Evolutionary conservation across 2,797 vertebrate species (phyloP).

Genomic region (Borostomias antarcticus): DNA sequence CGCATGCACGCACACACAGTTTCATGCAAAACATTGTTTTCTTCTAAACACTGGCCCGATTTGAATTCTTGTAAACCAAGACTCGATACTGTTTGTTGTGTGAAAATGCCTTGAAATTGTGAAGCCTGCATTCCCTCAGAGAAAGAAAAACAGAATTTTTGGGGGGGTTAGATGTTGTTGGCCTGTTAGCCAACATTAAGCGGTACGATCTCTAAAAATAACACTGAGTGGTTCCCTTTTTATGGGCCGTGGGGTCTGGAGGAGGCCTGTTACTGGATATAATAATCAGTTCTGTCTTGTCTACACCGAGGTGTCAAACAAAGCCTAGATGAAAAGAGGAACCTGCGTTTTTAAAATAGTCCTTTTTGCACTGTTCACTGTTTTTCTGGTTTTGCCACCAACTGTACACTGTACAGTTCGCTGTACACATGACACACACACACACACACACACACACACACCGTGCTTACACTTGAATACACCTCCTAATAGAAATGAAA

Average conservation of each 20-base stretch:
- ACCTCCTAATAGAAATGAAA: too few species aligned
- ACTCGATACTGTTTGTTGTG: too few species aligned
- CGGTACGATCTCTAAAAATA: neutral
- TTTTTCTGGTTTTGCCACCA: neutral
- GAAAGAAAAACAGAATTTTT: neutral
- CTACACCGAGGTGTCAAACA: conserved; percentile 38
- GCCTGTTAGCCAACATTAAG: neutral
- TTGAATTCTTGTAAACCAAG: neutral
- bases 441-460: neutral
- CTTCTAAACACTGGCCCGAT: neutral
- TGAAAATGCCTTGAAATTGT: conserved; percentile 10
- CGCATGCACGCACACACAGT: neutral
- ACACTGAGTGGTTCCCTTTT: conserved; percentile 35
- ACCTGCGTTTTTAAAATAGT: conserved; percentile 19
- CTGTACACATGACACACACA: neutral
- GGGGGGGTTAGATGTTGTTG: neutral
- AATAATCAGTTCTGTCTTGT: conserved; percentile 25
- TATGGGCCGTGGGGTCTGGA: conserved; percentile 12
- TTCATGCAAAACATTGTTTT: conserved; percentile 8
- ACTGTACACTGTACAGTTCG: too few species aligned
- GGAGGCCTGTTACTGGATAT: conserved; percentile 26
- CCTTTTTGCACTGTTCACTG: conserved; percentile 2
- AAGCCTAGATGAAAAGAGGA: conserved; percentile 46
- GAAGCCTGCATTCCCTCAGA: neutral
- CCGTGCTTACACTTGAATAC: neutral